Conservation (phyloP, 2,888 invertebrate genomes). For the Amphimallon solstitiale region DNA sequence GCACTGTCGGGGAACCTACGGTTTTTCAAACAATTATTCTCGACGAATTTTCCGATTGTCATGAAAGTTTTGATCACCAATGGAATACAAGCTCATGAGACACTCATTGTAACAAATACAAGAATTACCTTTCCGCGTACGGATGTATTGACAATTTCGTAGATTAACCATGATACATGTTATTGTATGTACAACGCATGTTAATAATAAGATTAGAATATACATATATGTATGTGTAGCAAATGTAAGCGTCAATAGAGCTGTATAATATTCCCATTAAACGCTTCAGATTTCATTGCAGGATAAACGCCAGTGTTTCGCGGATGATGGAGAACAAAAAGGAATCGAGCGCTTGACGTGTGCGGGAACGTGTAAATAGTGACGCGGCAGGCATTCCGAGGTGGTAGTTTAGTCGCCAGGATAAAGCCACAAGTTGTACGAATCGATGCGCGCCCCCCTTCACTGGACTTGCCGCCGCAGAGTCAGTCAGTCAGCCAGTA, state of each 20-base stretch:
- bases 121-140: too few species aligned
- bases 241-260: not conserved
- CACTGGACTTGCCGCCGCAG: not conserved
- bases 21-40: too few species aligned
- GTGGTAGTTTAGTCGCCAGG: not conserved
- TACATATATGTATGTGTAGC: not conserved
- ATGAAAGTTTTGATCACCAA: too few species aligned
- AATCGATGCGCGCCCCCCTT: slow-evolving; percentile 29
- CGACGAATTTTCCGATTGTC: too few species aligned
- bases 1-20: too few species aligned
- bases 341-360: not conserved
- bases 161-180: too few species aligned
- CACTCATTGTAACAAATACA: too few species aligned
- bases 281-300: slow-evolving; percentile 5
- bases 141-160: too few species aligned
- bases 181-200: too few species aligned
- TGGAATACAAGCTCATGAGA: too few species aligned
- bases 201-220: too few species aligned
- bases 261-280: slow-evolving; percentile 22
- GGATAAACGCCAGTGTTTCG: not conserved
- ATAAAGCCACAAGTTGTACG: slow-evolving; percentile 27
- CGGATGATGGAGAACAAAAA: not conserved
- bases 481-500: not conserved
- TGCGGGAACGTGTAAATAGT: not conserved
- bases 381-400: too few species aligned